Evolutionary conservation across 2,113 vertebrate species (phyloP), one percentile per base, ranked within the genome.

Genomic region (Candoia aspera): DNA sequence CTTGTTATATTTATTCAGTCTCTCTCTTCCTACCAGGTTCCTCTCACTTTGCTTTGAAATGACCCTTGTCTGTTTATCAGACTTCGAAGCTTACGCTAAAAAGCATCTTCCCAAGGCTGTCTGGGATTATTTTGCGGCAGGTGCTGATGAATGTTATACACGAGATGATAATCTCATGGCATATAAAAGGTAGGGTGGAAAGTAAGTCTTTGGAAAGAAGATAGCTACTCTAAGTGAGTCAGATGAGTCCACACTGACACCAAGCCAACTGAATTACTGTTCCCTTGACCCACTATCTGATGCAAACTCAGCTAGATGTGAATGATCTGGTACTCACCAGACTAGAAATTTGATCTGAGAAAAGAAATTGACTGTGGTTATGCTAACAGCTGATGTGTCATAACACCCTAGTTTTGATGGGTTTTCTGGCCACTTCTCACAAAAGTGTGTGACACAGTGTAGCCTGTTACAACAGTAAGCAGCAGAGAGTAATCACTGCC

Each of bases 51-150:
- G 97, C 93, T 97, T 88, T 6, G 97, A 97, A 93, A 99, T 99
- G 98, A 84, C 98, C 42, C 97, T 99, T 97, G 98, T 98, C 23
- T 99, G 98, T 95, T 95, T 99, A 93, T 97, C 97, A n/a, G 99
- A 99, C 95, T 99, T 99, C 0, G 98, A 99, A 96, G 97, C 96
- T 73, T 98, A 98, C n/a, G 99, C 99, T 0, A 98, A 97, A 64
- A 97, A 98, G 89, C 97, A 97, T 94, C 98, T 99, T 62, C 98
- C 99, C 55, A 99, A 99, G 95, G 93, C 96, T 33, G 97, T 97
- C 13, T 99, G 99, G 99, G 99, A 99, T 90, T 99, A 97, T 94
- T 98, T 99, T 26, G 98, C 98, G 88, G 98, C 98, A 42, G 98
- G 98, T 92, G 98, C 98, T 2, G 99, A 99, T 0, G 98, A 99